A percentile compares a stretch with the other conserved stretches of the same genome.
Evolutionary conservation across 2,797 vertebrate genomes (phyloP).

Genomic region (Trichosurus vulpecula): DNA sequence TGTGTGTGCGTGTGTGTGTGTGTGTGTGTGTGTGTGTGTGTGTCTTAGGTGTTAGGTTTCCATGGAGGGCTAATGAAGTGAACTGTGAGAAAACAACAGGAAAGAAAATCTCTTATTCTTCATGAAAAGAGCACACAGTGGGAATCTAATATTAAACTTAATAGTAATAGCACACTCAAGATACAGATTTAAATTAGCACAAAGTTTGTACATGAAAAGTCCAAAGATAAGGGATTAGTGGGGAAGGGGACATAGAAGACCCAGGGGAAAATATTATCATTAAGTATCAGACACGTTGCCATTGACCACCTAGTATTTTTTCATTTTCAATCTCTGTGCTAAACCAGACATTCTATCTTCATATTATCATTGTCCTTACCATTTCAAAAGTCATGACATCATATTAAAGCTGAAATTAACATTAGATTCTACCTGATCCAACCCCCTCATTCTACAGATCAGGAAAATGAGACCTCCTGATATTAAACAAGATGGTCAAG

Average conservation of each 20-base stretch:
- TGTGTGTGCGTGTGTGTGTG: neutral
- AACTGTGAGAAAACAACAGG: slow-evolving; percentile 62
- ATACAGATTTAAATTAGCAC: slow-evolving; percentile 55
- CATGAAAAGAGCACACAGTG: slow-evolving; percentile 64
- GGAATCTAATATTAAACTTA: slow-evolving; percentile 60
- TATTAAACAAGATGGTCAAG: neutral
- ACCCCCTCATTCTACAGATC: neutral
- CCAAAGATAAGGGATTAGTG: slow-evolving; percentile 22
- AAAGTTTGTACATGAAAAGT: slow-evolving; percentile 32
- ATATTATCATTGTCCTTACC: neutral
- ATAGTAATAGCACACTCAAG: slow-evolving; percentile 39
- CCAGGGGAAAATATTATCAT: neutral
- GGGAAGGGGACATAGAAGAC: neutral
- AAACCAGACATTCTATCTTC: neutral
- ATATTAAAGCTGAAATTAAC: neutral
- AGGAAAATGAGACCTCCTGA: neutral
- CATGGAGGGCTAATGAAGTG: slow-evolving; percentile 66
- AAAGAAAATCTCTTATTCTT: slow-evolving; percentile 64
- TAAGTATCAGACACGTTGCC: neutral
- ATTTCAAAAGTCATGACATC: neutral
- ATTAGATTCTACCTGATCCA: neutral
- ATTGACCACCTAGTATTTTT: neutral
- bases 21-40: neutral
- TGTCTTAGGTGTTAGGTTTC: too few relatives aligned
- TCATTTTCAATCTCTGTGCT: neutral